phyloP scores from a whole-genome alignment of 2,888 invertebrate species.

The Helobdella robusta region DNA sequence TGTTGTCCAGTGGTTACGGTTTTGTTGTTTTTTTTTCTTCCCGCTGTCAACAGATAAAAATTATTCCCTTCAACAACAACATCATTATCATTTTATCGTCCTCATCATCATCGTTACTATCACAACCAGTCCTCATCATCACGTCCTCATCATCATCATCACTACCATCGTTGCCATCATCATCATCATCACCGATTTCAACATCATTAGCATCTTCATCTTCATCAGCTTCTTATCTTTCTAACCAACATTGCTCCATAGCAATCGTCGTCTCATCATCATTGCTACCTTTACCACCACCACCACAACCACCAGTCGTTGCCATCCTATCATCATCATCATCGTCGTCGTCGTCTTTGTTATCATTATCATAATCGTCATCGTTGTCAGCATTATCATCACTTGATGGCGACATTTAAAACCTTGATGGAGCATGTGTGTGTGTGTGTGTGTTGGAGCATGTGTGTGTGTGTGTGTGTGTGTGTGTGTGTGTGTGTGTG shows the following conservation, averaged over 20 bases:
- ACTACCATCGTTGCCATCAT: background rate
- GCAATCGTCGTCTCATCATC: background rate
- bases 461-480: constrained; percentile 14
- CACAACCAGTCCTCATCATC: background rate
- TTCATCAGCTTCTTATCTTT: background rate
- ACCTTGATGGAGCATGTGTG: background rate
- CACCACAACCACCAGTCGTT: background rate
- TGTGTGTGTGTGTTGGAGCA: constrained; percentile 1
- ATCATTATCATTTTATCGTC: constrained; percentile 1
- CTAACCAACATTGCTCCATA: background rate
- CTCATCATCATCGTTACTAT: background rate
- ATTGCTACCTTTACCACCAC: background rate
- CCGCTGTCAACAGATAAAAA: too few species aligned
- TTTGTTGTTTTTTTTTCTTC: too few species aligned
- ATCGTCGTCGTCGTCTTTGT: background rate
- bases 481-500: constrained; percentile 6
- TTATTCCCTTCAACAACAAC: too few species aligned
- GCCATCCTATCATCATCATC: background rate
- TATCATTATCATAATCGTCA: background rate
- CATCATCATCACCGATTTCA: background rate
- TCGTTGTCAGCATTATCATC: background rate
- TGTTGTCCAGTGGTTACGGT: too few species aligned
- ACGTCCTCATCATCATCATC: background rate
- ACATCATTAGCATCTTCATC: background rate
- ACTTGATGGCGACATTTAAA: background rate